Conservation (phyloP, 37 sponge, comb jelly and placozoan genomes). For the Aplysina aerophoba region DNA sequence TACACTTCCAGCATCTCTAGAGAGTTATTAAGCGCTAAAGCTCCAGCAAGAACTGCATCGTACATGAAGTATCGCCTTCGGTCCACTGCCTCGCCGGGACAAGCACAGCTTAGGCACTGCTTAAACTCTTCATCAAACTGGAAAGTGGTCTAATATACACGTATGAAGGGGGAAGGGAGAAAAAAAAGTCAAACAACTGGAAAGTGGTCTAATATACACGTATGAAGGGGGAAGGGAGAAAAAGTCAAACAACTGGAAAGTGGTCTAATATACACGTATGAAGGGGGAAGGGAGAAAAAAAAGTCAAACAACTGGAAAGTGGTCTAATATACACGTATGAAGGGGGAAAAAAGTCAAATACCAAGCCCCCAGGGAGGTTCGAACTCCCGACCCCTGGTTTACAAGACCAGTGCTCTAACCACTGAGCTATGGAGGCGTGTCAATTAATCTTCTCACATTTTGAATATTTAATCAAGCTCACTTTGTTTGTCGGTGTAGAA, state of each 20-base stretch:
- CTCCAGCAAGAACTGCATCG: slow-evolving; percentile 19
- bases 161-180: neutral
- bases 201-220: neutral
- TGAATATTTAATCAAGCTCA: neutral
- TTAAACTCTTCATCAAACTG: neutral
- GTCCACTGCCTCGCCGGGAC: neutral
- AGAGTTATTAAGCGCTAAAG: neutral
- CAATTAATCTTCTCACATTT: neutral
- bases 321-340: neutral
- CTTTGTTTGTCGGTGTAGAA: neutral
- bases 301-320: slow-evolving; percentile 34
- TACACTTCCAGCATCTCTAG: neutral
- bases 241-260: too few relatives aligned
- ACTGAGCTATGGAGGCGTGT: slow-evolving; percentile 90
- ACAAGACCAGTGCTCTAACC: slow-evolving; percentile 98
- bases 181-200: neutral
- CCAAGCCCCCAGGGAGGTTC: slow-evolving; percentile 84
- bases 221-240: neutral
- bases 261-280: too few relatives aligned
- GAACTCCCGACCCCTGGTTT: slow-evolving; percentile 98
- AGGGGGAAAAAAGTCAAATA: slow-evolving; percentile 3
- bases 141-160: too few relatives aligned
- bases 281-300: slow-evolving; percentile 10
- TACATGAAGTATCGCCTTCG: slow-evolving; percentile 1
- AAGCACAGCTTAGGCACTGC: neutral